These are phyloP conservation scores for Aquatica leii DNA, from an alignment of 2,888 invertebrate species.

Conservation along the genomic window DNA sequence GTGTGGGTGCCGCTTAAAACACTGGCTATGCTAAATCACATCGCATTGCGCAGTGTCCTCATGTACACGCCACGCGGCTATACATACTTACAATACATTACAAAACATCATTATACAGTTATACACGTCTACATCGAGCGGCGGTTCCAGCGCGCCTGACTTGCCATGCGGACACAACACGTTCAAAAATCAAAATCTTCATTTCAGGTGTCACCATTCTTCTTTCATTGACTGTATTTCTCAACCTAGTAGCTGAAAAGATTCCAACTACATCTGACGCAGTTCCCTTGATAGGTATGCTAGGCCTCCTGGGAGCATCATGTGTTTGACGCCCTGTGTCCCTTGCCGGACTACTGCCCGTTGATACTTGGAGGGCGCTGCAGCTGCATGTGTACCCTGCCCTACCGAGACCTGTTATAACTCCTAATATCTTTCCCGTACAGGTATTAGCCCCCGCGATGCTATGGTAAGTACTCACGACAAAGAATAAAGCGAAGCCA, in stretches of 20 bases:
- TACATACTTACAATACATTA: slow-evolving; percentile 31
- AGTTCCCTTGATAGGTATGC: slow-evolving; percentile 82
- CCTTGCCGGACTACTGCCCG: slow-evolving; percentile 59
- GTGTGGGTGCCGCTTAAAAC: slow-evolving; percentile 53
- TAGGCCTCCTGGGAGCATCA: slow-evolving; percentile 60
- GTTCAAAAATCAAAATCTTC: slow-evolving; percentile 60
- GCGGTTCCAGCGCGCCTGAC: slow-evolving; percentile 44
- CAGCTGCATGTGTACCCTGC: slow-evolving; percentile 40
- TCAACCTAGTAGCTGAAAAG: slow-evolving; percentile 97
- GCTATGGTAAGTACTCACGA: slow-evolving; percentile 35
- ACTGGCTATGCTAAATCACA: slow-evolving; percentile 50
- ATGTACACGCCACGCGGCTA: slow-evolving; percentile 42
- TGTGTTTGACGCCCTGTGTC: slow-evolving; percentile 60
- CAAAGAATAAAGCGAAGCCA: slow-evolving; percentile 18
- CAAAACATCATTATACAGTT: slow-evolving; percentile 29
- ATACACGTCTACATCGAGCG: slow-evolving; percentile 39
- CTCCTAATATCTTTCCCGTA: slow-evolving; percentile 20
- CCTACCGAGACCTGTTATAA: slow-evolving; percentile 26
- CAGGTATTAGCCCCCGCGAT: slow-evolving; percentile 27
- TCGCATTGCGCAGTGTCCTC: slow-evolving; percentile 50
- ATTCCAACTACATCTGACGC: slow-evolving; percentile 89
- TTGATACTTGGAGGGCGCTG: slow-evolving; percentile 64
- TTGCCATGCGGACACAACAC: slow-evolving; percentile 49
- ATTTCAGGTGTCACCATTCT: slow-evolving; percentile 96
- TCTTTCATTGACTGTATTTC: slow-evolving; percentile 97